Base-by-base conservation (phyloP, 2,888 invertebrate genomes). In the Malachius bipustulatus region DNA sequence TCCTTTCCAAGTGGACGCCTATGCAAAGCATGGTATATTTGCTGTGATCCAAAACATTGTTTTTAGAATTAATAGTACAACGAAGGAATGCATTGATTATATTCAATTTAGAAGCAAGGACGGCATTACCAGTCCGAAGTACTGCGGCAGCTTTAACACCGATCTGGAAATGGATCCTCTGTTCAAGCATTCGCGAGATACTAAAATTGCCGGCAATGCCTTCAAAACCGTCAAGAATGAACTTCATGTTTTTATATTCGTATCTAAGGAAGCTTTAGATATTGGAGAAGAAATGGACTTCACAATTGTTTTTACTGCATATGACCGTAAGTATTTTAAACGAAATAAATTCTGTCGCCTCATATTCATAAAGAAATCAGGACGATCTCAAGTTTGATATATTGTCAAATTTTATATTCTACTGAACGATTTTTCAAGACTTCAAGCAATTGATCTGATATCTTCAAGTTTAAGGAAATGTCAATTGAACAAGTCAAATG, bases 261-360 rank as follows among this genome's bases (percentile, higher is more conserved):
- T 47, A n/a, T 37, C 32, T n/a, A 44, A 38, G 26, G 36, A 38
- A 32, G 32, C 32, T 16, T 35, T 44, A 16, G 19, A 38, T 14
- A 26, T 12, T 3, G 34, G 31, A 6, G 37, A 47, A 28, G 40
- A 37, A 28, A 28, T 42, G 10, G 41, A 45, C 13, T 34, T 47
- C 12, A 36, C 37, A 12, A 41, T 47, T 15, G 44, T 42, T 6
- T 45, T 44, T 28, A 47, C 44, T 14, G 37, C 47, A 4, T 47
- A 40, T 35, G 35, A 32, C 42, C 36, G 47, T 47, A 32, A 36
- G 39, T 35, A 27, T 24, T 19, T 19, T 19, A 8, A 19, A 19
- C n/a, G 24, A 19, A 19, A 19, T n/a, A n/a, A n/a, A n/a, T n/a
- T n/a, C n/a, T n/a, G n/a, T n/a, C n/a, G n/a, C n/a, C n/a, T n/a